Conservation (phyloP, 1,140 invertebrate genomes). For the Gryllus bimaculatus region DNA sequence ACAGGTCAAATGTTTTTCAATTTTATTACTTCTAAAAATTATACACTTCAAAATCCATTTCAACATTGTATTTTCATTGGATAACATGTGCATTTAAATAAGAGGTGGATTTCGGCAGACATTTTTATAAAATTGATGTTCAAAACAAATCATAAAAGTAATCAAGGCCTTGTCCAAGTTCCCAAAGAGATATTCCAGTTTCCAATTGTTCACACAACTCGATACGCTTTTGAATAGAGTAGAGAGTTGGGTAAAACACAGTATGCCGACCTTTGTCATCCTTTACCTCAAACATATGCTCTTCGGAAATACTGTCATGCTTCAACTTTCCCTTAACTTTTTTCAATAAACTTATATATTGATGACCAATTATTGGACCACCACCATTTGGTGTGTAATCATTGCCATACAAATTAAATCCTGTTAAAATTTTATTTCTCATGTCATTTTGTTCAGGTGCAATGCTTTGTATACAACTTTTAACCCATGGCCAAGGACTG, state of each 20-base stretch:
- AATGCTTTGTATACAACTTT: conserved; percentile 63
- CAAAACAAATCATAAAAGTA: conserved; percentile 91
- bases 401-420: conserved; percentile 91
- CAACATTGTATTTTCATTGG: no score
- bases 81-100: no score
- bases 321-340: conserved; percentile 59
- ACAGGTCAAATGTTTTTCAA: no score
- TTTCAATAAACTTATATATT: conserved; percentile 62
- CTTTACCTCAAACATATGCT: conserved; percentile 82
- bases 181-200: conserved; percentile 86
- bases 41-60: no score
- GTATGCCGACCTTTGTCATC: conserved; percentile 46
- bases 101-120: no score
- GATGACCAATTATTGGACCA: conserved; percentile 64
- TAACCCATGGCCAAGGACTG: conserved; percentile 76
- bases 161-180: conserved; percentile 87
- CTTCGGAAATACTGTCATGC: conserved; percentile 67
- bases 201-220: conserved; percentile 68
- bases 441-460: conserved; percentile 50
- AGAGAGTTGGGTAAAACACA: conserved; percentile 81
- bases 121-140: conserved; percentile 23
- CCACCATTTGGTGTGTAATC: conserved; percentile 69
- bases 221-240: conserved; percentile 71
- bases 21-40: no score
- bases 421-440: conserved; percentile 71